phyloP scores from a whole-genome alignment of 2,888 invertebrate genomes.

The Bedellia somnulentella region DNA sequence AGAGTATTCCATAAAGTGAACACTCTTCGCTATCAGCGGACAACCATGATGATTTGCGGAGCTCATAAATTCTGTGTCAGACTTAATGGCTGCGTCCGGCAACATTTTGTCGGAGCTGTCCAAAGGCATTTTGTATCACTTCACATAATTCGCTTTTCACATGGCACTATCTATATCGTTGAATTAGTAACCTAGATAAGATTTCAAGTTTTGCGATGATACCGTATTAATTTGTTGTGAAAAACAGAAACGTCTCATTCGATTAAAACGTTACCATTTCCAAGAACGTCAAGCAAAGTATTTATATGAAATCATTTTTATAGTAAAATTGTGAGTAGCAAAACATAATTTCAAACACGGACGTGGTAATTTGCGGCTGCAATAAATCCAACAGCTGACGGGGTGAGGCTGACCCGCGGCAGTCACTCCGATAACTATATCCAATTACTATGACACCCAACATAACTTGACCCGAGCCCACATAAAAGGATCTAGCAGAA shows the following conservation, averaged over 20 bases:
- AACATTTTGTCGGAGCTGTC: not conserved
- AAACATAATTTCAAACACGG: slow-evolving; percentile 26
- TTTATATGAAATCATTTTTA: no score
- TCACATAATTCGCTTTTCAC: no score
- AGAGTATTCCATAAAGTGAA: not conserved
- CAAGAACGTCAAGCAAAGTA: no score
- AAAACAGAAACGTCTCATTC: no score
- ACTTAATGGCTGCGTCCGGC: slow-evolving; percentile 4
- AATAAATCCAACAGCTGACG: slow-evolving; percentile 37
- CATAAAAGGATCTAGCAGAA: no score
- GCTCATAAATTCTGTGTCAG: slow-evolving; percentile 2
- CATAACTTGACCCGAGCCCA: slow-evolving; percentile 25
- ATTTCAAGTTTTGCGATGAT: no score
- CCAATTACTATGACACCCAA: slow-evolving; percentile 45
- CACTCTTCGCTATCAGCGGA: not conserved
- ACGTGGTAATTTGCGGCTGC: slow-evolving; percentile 41
- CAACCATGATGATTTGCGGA: slow-evolving; percentile 5
- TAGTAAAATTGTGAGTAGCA: no score
- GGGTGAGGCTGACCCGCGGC: slow-evolving; percentile 41
- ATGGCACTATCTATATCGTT: no score
- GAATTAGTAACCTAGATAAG: no score
- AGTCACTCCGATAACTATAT: slow-evolving; percentile 38
- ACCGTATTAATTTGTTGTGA: no score
- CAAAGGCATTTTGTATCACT: slow-evolving; percentile 2
- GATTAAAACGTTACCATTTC: no score